Evolutionary conservation across 2,797 vertebrate species (phyloP).

Genomic region (Adrianichthys oophorus): DNA sequence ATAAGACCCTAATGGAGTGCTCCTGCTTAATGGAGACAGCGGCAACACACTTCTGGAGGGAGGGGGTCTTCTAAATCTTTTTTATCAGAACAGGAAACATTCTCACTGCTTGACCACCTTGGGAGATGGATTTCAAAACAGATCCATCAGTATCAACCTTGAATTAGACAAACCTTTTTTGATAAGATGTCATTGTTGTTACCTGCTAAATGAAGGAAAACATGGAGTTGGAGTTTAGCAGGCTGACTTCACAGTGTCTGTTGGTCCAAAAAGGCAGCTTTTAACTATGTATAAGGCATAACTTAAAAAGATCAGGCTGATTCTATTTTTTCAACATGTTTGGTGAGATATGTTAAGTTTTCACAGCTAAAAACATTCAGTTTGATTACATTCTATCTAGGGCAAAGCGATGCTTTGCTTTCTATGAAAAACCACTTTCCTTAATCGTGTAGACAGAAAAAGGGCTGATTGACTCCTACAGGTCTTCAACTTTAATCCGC

Average conservation of each 20-base stretch:
- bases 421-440: conserved; percentile 18
- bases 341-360: not conserved
- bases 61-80: conserved; percentile 32
- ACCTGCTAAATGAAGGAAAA: conserved; percentile 17
- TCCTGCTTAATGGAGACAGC: conserved; percentile 53
- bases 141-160: not conserved
- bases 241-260: conserved; percentile 16
- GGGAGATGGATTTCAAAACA: conserved; percentile 32
- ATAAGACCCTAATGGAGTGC: conserved; percentile 56
- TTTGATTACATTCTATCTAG: too few relatives aligned
- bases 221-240: not conserved
- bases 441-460: not conserved
- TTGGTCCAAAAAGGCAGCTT: conserved; percentile 5
- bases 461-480: conserved; percentile 16
- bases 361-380: not conserved
- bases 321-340: too few relatives aligned
- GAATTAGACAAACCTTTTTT: conserved; percentile 37
- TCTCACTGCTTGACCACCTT: not conserved
- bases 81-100: conserved; percentile 23
- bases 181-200: conserved; percentile 16
- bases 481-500: conserved; percentile 12
- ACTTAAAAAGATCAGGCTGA: too few relatives aligned
- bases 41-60: conserved; percentile 13
- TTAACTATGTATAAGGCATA: not conserved
- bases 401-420: too few relatives aligned